Evolutionary conservation across 2,888 invertebrate genomes (phyloP), one percentile per base, ranked within the genome.

Genomic region (Invenusta paracnida): DNA sequence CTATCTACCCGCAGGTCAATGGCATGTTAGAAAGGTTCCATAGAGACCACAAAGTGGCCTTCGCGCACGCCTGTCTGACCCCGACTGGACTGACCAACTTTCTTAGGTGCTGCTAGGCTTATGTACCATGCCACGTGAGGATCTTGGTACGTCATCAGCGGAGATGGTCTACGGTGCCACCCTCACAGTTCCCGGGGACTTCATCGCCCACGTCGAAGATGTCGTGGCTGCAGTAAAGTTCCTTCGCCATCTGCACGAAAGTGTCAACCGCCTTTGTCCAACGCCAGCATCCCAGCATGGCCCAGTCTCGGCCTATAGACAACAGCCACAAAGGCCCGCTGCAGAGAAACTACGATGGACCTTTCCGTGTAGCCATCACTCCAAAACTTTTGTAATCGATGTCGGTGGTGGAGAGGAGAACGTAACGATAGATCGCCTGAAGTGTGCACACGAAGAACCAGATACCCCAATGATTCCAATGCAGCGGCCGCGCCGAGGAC

Each of bases 11-110:
- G 28, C 88, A 89, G 67, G 87, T 90, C 0, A 92, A 92, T 84
- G 91, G 91, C 0, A 88, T 91, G 85, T 89, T 92, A 0, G 91
- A 92, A 87, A 87, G 91, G 0, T 90, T 90, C 85, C 92, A 92
- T 87, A 88, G 92, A 0, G 89, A 89, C 1, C 87, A 92, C 84
- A 92, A 91, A 88, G 88, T 91, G 0, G 90, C 92, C 87, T 91
- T 27, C 89, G 85, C 85, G 81, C 87, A 0, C 67, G 23, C 1
- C 29, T 82, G 11, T 29, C 29, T 1, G 79, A 66, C 0, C 23
- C 30, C 1, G 73, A 87, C 48, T 91, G 90, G 90, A 67, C 87
- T 0, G 87, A 88, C 1, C 85, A 87, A 0, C 88, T 92, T 25
- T 90, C 90, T 0, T 86, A 88, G 0, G 89, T 89, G 85, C 88